A percentile compares a stretch with the other conserved stretches of the same genome.
Evolutionary conservation across 2,113 vertebrate species (phyloP).

Genomic region (Ctenomys sociabilis): DNA sequence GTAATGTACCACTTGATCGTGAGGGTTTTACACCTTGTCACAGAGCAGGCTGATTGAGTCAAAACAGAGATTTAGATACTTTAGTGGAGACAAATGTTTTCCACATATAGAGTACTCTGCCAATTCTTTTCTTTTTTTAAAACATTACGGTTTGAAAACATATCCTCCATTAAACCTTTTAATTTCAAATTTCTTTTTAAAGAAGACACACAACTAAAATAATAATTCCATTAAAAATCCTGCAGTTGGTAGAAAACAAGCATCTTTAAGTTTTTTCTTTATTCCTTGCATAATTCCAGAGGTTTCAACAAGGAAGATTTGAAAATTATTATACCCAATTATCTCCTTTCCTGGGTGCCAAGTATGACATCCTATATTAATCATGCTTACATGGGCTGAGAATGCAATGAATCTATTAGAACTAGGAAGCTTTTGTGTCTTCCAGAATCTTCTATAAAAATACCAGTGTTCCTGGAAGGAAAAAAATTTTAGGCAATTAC

Average conservation of each 20-base stretch:
- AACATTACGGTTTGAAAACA: not conserved
- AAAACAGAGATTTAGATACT: not conserved
- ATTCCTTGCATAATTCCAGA: not conserved
- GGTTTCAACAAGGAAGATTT: not conserved
- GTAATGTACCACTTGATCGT: not conserved
- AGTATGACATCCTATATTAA: not conserved
- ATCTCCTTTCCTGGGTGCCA: not conserved
- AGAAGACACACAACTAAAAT: constrained; percentile 3
- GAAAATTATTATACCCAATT: constrained; percentile 9
- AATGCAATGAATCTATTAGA: constrained; percentile 34
- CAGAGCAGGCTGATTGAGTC: not conserved
- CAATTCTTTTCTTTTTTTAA: not conserved
- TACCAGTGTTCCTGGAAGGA: constrained; percentile 31
- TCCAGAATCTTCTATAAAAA: constrained; percentile 49
- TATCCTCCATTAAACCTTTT: not conserved
- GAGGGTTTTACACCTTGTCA: not conserved
- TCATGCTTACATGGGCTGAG: not conserved
- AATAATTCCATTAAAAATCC: not conserved
- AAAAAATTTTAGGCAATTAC: constrained; percentile 4
- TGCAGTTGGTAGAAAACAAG: not conserved
- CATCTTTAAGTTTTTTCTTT: not conserved
- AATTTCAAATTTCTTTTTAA: constrained; percentile 21
- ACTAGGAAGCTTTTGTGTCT: constrained; percentile 1
- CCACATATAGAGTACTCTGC: not conserved
- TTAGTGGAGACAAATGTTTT: not conserved